These are phyloP conservation scores for Hypotaenidia philippensis DNA, from an alignment of 2,797 vertebrate genomes.

Conservation along the genomic window DNA sequence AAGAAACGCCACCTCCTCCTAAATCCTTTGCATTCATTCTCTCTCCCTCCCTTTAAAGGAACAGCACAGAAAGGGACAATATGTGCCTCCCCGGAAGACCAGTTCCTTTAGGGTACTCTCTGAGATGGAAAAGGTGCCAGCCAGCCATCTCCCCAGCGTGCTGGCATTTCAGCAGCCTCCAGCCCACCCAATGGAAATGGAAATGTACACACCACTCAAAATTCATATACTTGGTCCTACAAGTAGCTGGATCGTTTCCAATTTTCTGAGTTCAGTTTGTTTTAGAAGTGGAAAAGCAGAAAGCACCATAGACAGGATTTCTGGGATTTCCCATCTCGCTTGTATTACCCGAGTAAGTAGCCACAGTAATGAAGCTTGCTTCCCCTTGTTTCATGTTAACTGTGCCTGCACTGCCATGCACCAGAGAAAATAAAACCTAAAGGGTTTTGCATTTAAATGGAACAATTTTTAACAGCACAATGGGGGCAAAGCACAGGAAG, in stretches of 20 bases:
- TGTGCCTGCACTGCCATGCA: not conserved
- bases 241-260: not conserved
- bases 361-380: not conserved
- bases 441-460: not conserved
- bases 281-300: constrained; percentile 10
- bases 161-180: not conserved
- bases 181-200: not conserved
- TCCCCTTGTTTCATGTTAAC: not conserved
- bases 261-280: not conserved
- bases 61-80: not conserved
- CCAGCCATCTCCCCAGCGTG: not conserved
- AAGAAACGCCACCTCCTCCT: constrained; percentile 34
- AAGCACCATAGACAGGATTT: not conserved
- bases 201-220: not conserved
- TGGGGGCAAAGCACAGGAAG: not conserved
- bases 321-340: not conserved
- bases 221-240: not conserved
- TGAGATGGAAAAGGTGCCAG: not conserved
- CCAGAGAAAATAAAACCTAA: not conserved
- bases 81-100: not conserved
- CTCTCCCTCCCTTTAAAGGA: not conserved
- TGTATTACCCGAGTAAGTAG: not conserved
- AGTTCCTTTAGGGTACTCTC: not conserved
- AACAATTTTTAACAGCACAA: not conserved
- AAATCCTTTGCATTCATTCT: constrained; percentile 11